Conservation (phyloP, 2,797 vertebrate genomes). For the Helarctos malayanus region DNA sequence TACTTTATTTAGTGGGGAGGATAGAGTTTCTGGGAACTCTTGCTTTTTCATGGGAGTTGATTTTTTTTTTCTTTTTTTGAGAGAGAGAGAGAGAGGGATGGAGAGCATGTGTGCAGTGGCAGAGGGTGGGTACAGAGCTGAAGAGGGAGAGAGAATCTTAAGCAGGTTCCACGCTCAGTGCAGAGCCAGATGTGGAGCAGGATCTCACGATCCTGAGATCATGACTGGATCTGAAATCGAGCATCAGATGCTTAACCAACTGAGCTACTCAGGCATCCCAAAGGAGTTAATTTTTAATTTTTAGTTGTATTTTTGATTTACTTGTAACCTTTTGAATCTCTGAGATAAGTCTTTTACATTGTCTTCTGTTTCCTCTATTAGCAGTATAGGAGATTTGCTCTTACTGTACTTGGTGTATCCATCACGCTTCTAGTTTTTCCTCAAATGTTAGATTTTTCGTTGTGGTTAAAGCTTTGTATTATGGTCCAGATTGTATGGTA, state of each 20-base stretch:
- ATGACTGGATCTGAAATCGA: neutral
- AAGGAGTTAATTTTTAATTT: constrained; percentile 39
- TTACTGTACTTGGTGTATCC: constrained; percentile 23
- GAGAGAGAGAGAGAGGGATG: neutral
- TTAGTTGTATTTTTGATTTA: constrained; percentile 22
- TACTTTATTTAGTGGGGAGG: neutral
- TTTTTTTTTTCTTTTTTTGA: neutral
- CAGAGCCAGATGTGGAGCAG: too few relatives aligned
- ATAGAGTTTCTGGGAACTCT: constrained; percentile 44
- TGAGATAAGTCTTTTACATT: constrained; percentile 43
- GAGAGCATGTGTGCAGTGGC: neutral
- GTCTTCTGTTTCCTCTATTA: constrained; percentile 11
- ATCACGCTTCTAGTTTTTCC: constrained; percentile 51
- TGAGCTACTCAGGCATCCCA: neutral
- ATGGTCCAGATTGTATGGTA: neutral
- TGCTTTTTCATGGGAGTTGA: neutral
- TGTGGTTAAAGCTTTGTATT: constrained; percentile 21
- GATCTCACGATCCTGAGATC: neutral
- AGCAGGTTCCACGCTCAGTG: too few relatives aligned
- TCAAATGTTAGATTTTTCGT: constrained; percentile 50
- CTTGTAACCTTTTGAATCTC: neutral
- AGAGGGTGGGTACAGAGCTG: neutral
- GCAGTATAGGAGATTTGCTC: constrained; percentile 1
- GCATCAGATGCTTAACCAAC: neutral
- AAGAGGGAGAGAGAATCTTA: neutral